Base-by-base conservation (phyloP, 2,888 invertebrate genomes). In the Deroplatys truncata region DNA sequence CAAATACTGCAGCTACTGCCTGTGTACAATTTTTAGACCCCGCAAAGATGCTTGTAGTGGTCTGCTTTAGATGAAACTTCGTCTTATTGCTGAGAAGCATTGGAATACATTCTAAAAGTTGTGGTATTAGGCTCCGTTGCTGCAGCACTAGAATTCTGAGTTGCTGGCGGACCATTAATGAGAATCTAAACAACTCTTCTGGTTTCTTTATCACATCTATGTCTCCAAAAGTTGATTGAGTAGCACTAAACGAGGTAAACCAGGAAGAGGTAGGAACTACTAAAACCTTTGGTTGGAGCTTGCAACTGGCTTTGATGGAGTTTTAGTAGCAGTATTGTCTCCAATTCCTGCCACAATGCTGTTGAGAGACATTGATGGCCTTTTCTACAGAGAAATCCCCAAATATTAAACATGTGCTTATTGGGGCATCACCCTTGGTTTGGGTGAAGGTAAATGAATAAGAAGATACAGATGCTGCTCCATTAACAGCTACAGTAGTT, bases 311-410 rank as follows among this genome's bases (percentile, higher is more conserved):
- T 88, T 88, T 28, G 10, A 8, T 88, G 83, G 20, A 9, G 82
- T 20, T 20, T 82, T 72, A 31, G 15, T 1, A 8, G 13, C 20
- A 87, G 15, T n/a, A n/a, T 15, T 87, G 28, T 89, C 84, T 25
- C 89, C 86, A 31, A 93, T 92, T 72, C 92, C 92, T 1, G 93
- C 92, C 13, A 93, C 93, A 10, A 93, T 92, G 86, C 92, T 93
- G 86, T 93, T 92, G n/a, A 93, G 90, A 0, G 93, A 93, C 43
- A 93, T 92, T 4, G 93, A 90, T 0, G 93, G 92, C 91, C 91
- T 92, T 85, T 92, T 92, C 90, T 82, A 91, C 90, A 35, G 56
- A 84, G 9, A 84, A 29, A 85, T n/a, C 90, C 88, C 8, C 91
- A 13, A 86, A 29, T 10, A 43, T 28, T n/a, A n/a, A 3, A 35